These are phyloP conservation scores for Anolis carolinensis DNA, from an alignment of 2,113 vertebrate species.

Conservation along the genomic window DNA sequence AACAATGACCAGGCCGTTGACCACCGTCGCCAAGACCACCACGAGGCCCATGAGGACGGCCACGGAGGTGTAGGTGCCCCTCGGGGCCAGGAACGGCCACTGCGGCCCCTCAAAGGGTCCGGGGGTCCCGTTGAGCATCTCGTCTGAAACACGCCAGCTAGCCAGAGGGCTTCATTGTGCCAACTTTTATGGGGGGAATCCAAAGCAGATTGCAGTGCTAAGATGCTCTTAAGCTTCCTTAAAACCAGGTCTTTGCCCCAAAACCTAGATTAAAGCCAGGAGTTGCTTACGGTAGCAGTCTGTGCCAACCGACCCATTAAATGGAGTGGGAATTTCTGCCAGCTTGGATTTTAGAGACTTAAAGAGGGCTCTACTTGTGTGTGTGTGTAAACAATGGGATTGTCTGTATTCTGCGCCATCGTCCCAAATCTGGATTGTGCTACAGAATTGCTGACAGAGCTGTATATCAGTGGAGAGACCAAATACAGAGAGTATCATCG, in stretches of 20 bases:
- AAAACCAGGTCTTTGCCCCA: constrained; percentile 46
- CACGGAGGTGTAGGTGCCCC: constrained; percentile 39
- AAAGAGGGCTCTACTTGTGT: too few species aligned
- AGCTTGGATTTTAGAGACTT: not conserved
- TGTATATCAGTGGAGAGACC: not conserved
- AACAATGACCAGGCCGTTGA: constrained; percentile 60
- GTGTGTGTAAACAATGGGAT: not conserved
- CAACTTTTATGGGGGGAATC: not conserved
- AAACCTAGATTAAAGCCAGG: constrained; percentile 20
- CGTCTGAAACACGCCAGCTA: too few species aligned
- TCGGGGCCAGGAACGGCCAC: constrained; percentile 65
- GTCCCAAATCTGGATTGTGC: too few species aligned
- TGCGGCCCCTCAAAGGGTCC: constrained; percentile 70
- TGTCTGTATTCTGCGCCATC: not conserved
- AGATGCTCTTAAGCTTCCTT: constrained; percentile 59
- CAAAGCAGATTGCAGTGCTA: constrained; percentile 39
- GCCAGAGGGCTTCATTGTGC: too few species aligned
- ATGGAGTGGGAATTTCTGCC: constrained; percentile 37
- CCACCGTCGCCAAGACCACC: constrained; percentile 32
- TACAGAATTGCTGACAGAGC: not conserved
- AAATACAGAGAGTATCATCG: not conserved
- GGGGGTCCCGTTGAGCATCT: rapidly evolving
- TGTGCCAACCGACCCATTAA: constrained; percentile 32
- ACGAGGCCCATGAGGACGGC: constrained; percentile 63
- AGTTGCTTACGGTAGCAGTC: constrained; percentile 28